These are phyloP conservation scores for Sinodicranocentrus sp. DNA, from an alignment of 2,888 invertebrate species.

Conservation along the genomic window DNA sequence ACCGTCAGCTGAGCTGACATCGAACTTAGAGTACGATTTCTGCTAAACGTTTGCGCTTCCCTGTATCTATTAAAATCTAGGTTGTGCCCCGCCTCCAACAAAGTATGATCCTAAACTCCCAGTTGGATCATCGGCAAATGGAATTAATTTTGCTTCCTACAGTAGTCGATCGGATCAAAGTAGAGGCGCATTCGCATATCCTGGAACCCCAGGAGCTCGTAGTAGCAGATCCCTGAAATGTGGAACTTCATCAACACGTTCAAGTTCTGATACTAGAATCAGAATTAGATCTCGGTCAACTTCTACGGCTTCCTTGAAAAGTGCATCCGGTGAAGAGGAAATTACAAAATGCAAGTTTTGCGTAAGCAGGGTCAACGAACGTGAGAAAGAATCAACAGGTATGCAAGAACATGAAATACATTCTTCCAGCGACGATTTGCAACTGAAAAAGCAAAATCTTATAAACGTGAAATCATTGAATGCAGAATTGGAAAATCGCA, in stretches of 20 bases:
- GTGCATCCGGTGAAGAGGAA: background rate
- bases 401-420: no score
- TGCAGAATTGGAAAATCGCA: no score
- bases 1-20: no score
- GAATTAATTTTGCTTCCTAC: conserved; percentile 24
- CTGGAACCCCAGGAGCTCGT: background rate
- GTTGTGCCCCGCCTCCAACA: conserved; percentile 36
- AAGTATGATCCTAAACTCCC: conserved; percentile 37
- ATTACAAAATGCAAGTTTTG: background rate
- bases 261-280: conserved; percentile 21
- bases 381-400: no score
- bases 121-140: background rate
- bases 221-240: background rate
- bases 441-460: no score
- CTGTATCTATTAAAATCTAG: conserved; percentile 17
- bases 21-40: no score
- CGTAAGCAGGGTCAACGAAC: no score
- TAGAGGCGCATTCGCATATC: conserved; percentile 10
- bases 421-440: no score
- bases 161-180: background rate
- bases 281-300: background rate
- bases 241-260: conserved; percentile 15
- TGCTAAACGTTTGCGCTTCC: no score
- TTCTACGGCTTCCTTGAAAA: background rate
- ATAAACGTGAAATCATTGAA: no score